phyloP scores from a whole-genome alignment of 23 tunicate species.

The Botrylloides violaceus region DNA sequence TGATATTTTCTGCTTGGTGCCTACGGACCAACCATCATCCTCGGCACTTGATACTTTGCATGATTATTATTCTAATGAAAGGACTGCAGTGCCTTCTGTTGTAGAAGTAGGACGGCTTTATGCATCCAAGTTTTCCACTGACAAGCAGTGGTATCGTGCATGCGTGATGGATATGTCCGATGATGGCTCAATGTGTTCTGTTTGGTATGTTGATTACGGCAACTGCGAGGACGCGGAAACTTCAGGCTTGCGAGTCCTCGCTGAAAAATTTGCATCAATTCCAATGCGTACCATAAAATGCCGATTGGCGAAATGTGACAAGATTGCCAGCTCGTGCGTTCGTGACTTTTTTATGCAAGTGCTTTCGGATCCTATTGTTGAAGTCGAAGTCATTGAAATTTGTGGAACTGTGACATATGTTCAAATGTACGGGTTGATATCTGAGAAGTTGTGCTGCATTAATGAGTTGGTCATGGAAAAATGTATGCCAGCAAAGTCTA shows the following conservation, averaged over 20 bases:
- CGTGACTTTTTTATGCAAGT: background rate
- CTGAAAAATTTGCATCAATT: background rate
- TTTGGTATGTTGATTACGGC: conserved; percentile 12
- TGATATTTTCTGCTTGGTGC: background rate
- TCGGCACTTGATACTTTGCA: background rate
- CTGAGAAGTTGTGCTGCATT: background rate
- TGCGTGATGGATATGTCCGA: background rate
- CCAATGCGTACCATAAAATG: background rate
- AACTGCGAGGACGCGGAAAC: conserved; percentile 1
- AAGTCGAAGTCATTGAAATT: background rate
- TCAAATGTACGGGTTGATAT: background rate
- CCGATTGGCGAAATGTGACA: background rate
- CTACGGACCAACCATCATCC: background rate
- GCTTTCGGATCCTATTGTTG: background rate
- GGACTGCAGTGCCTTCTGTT: background rate
- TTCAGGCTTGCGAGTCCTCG: background rate
- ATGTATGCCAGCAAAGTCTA: background rate
- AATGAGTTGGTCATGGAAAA: background rate
- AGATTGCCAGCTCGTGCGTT: background rate
- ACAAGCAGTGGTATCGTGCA: conserved; percentile 1
- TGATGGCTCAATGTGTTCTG: background rate
- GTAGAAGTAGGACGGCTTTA: background rate
- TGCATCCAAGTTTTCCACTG: conserved; percentile 6
- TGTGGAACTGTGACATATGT: background rate
- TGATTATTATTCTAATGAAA: background rate